Conservation (phyloP, 2,113 vertebrate species). For the Leucosticte australis region DNA sequence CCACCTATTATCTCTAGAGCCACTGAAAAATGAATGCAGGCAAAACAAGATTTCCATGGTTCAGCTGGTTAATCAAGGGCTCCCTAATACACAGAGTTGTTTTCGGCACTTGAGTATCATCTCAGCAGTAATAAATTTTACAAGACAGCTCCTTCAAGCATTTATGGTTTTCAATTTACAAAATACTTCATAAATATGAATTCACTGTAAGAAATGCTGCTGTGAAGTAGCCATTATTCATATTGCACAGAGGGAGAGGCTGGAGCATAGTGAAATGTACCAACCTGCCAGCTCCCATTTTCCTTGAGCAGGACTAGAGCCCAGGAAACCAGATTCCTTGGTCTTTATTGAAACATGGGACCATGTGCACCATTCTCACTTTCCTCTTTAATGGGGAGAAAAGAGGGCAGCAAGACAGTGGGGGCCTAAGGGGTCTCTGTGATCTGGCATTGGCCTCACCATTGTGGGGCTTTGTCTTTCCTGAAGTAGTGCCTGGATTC, state of each 20-base stretch:
- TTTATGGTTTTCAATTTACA: neutral
- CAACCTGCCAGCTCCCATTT: neutral
- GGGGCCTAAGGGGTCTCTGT: neutral
- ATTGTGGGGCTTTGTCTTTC: neutral
- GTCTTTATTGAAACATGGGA: neutral
- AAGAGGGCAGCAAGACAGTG: neutral
- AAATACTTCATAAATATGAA: neutral
- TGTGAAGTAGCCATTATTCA: neutral
- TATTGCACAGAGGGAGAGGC: neutral
- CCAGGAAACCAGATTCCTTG: neutral
- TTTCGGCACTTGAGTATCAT: neutral
- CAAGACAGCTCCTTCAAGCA: neutral
- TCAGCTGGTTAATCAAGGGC: neutral
- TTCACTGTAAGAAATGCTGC: neutral
- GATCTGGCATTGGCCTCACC: neutral
- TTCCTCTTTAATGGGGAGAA: neutral
- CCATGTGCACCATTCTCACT: neutral
- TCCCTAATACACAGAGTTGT: neutral
- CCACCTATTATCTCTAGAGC: neutral
- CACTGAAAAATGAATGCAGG: neutral
- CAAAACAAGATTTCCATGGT: neutral
- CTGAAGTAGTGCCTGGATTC: neutral
- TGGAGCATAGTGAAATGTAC: neutral
- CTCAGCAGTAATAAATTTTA: constrained; percentile 1
- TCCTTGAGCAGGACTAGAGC: neutral